Conservation (phyloP, 2,888 invertebrate species). For the Griposia aprilina region DNA sequence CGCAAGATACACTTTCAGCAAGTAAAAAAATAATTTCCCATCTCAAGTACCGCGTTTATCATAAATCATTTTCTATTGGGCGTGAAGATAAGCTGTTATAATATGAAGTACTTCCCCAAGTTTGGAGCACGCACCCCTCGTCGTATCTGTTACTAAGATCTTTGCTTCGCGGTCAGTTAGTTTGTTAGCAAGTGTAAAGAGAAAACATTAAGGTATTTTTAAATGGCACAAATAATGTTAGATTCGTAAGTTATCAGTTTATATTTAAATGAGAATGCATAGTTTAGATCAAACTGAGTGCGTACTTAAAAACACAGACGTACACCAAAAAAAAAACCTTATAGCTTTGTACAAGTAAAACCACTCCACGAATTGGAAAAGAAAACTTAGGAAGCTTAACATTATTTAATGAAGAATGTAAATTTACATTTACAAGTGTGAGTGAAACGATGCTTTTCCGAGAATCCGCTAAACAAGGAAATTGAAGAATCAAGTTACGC, state of each 20-base stretch:
- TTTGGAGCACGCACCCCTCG: too few species aligned
- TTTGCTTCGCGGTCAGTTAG: too few species aligned
- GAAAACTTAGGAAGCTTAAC: not conserved
- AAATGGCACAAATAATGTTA: too few species aligned
- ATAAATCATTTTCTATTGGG: conserved; percentile 33
- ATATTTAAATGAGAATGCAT: too few species aligned
- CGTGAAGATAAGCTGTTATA: too few species aligned
- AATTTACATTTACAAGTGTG: not conserved
- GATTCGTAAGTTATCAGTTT: too few species aligned
- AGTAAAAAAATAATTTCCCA: not conserved
- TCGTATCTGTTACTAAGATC: too few species aligned
- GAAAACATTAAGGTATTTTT: too few species aligned
- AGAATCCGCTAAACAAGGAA: not conserved
- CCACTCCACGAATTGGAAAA: not conserved
- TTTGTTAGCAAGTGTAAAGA: too few species aligned
- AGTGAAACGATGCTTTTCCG: not conserved
- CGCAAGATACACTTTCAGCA: not conserved
- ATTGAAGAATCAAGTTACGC: conserved; percentile 18
- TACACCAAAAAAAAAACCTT: too few species aligned
- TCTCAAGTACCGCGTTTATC: not conserved
- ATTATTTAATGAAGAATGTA: not conserved
- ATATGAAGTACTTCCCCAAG: conserved; percentile 4
- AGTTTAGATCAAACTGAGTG: too few species aligned
- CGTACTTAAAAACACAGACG: too few species aligned
- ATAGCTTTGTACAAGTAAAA: conserved; percentile 2